Percentiles rank a stretch among this genome's conserved stretches.
Conservation (phyloP, 2,113 vertebrate genomes). For the Cololabis saira region DNA sequence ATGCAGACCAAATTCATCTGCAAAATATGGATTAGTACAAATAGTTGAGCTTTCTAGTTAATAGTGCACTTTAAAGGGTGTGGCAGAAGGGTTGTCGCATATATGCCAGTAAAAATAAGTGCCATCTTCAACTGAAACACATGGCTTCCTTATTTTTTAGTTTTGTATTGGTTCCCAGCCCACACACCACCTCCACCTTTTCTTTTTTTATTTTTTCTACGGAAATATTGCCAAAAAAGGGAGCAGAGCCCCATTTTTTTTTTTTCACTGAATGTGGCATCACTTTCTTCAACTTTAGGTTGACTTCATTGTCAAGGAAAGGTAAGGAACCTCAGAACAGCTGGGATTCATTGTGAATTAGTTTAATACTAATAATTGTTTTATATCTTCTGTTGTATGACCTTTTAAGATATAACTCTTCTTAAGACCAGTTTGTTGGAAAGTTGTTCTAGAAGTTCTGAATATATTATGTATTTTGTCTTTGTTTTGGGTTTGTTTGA, state of each 20-base stretch:
- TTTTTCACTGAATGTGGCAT: slow-evolving; percentile 8
- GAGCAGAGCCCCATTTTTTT: slow-evolving; percentile 9
- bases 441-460: slow-evolving; percentile 37
- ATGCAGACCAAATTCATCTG: slow-evolving; percentile 17
- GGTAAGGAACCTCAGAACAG: slow-evolving; percentile 11
- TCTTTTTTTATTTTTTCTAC: slow-evolving; percentile 16
- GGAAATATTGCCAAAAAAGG: slow-evolving; percentile 72
- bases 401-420: slow-evolving; percentile 27
- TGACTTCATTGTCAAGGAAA: slow-evolving; percentile 38
- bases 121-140: slow-evolving; percentile 47
- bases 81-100: slow-evolving; percentile 13
- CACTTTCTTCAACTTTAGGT: slow-evolving; percentile 33
- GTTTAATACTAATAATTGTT: slow-evolving; percentile 22
- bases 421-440: slow-evolving; percentile 29
- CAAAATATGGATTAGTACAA: slow-evolving; percentile 26
- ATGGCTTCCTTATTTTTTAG: slow-evolving; percentile 19
- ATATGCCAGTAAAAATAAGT: slow-evolving; percentile 33
- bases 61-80: slow-evolving; percentile 44
- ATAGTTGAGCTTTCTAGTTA: slow-evolving; percentile 36
- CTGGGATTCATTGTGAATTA: slow-evolving; percentile 46
- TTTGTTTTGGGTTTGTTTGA: slow-evolving; percentile 26
- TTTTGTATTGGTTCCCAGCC: slow-evolving; percentile 5
- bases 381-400: slow-evolving; percentile 50
- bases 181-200: slow-evolving; percentile 19
- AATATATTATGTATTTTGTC: slow-evolving; percentile 40